phyloP scores from a whole-genome alignment of 2,888 invertebrate species.

The Agrotis clavis region DNA sequence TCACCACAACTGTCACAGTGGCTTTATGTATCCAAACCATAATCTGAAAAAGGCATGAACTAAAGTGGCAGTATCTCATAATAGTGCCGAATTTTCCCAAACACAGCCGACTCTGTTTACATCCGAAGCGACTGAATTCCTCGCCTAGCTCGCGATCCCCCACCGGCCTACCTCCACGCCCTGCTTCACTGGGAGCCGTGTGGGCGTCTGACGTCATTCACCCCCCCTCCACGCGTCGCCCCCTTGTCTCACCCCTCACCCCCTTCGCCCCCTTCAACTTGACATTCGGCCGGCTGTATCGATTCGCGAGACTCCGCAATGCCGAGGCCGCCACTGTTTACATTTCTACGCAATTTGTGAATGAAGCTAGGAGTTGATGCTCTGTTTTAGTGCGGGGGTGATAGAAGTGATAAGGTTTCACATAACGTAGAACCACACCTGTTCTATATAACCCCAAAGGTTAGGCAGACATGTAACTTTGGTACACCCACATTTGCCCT shows the following conservation, averaged over 20 bases:
- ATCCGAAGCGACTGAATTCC: conserved; percentile 15
- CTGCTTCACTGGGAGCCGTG: conserved; percentile 64
- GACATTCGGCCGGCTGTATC: conserved; percentile 81
- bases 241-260: not conserved
- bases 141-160: conserved; percentile 31
- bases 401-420: conserved; percentile 24
- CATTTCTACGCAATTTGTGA: conserved; percentile 67
- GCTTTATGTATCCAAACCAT: too few relatives aligned
- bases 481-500: conserved; percentile 6
- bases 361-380: conserved; percentile 62
- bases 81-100: not conserved
- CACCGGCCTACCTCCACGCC: conserved; percentile 55
- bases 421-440: not conserved
- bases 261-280: conserved; percentile 76
- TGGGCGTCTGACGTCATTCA: conserved; percentile 79
- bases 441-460: not conserved
- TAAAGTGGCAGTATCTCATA: too few relatives aligned
- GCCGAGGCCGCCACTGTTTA: conserved; percentile 77
- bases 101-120: conserved; percentile 19
- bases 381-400: conserved; percentile 13
- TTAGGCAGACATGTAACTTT: not conserved
- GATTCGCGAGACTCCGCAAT: conserved; percentile 73
- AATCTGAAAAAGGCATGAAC: too few relatives aligned
- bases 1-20: too few relatives aligned
- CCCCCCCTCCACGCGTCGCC: not conserved